Evolutionary conservation across 2,113 vertebrate species (phyloP).

Genomic region (Arenaria interpres): DNA sequence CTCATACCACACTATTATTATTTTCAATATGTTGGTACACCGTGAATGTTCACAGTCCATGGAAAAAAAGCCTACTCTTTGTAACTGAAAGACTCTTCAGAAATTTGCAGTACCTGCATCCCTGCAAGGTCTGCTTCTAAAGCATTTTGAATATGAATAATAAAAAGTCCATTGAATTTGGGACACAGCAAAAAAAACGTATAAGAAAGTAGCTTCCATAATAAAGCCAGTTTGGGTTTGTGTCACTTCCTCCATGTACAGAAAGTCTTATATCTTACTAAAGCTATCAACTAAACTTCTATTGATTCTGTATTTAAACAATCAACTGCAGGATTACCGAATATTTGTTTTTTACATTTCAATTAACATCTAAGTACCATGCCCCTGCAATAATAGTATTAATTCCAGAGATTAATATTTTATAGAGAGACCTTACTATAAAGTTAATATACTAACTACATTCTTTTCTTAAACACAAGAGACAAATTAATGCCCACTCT

Average conservation of each 20-base stretch:
- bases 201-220: not conserved
- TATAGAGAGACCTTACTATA: not conserved
- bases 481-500: slow-evolving; percentile 45
- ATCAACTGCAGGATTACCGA: not conserved
- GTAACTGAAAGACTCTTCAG: not conserved
- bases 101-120: not conserved
- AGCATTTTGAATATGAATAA: not conserved
- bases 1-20: not conserved
- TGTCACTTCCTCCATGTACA: not conserved
- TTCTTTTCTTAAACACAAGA: slow-evolving; percentile 28
- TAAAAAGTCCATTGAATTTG: not conserved
- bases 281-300: not conserved
- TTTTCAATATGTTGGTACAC: not conserved
- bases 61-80: not conserved
- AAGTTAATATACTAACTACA: not conserved
- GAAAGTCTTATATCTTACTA: not conserved
- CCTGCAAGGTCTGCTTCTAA: not conserved
- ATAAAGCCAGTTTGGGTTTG: not conserved
- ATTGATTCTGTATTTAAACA: not conserved
- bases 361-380: not conserved
- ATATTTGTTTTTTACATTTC: not conserved
- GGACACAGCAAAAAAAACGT: not conserved
- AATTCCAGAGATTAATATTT: slow-evolving; percentile 18
- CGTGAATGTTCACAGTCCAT: not conserved
- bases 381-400: not conserved